These are phyloP conservation scores for Cataglyphis altisquamis DNA, from an alignment of 2,888 invertebrate genomes.

Conservation along the genomic window DNA sequence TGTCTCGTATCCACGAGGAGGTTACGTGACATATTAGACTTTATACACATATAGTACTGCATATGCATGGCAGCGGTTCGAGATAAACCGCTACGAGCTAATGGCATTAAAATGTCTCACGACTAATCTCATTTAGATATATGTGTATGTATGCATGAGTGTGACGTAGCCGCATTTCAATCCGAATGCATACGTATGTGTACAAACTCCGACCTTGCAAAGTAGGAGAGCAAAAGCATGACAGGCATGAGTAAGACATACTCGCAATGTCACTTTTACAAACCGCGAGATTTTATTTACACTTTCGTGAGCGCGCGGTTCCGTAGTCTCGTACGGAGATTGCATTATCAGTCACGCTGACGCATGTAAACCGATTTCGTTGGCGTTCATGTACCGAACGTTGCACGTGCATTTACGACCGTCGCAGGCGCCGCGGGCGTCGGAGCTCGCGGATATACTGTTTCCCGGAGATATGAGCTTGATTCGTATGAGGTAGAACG, in stretches of 20 bases:
- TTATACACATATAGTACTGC: slow-evolving; percentile 38
- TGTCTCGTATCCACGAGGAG: slow-evolving; percentile 58
- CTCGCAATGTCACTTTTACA: slow-evolving; percentile 32
- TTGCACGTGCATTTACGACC: slow-evolving; percentile 66
- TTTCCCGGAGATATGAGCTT: slow-evolving; percentile 57
- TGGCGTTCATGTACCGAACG: slow-evolving; percentile 54
- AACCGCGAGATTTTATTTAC: slow-evolving; percentile 44
- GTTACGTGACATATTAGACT: slow-evolving; percentile 42
- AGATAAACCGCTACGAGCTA: slow-evolving; percentile 67
- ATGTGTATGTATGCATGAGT: background rate
- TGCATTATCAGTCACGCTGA: slow-evolving; percentile 49
- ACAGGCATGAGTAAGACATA: background rate
- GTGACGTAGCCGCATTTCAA: slow-evolving; percentile 19
- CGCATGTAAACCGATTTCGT: slow-evolving; percentile 55
- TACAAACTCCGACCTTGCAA: slow-evolving; percentile 4
- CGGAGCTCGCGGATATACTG: slow-evolving; percentile 41
- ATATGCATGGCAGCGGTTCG: slow-evolving; percentile 38
- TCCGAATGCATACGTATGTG: background rate
- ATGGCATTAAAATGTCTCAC: slow-evolving; percentile 58
- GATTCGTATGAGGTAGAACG: slow-evolving; percentile 44
- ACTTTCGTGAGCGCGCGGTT: background rate
- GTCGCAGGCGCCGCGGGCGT: slow-evolving; percentile 59
- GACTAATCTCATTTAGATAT: slow-evolving; percentile 37
- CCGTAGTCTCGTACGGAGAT: slow-evolving; percentile 36
- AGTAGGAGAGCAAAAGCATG: background rate